Evolutionary conservation across 2,797 vertebrate species (phyloP).

Genomic region (Aphelocoma californica): DNA sequence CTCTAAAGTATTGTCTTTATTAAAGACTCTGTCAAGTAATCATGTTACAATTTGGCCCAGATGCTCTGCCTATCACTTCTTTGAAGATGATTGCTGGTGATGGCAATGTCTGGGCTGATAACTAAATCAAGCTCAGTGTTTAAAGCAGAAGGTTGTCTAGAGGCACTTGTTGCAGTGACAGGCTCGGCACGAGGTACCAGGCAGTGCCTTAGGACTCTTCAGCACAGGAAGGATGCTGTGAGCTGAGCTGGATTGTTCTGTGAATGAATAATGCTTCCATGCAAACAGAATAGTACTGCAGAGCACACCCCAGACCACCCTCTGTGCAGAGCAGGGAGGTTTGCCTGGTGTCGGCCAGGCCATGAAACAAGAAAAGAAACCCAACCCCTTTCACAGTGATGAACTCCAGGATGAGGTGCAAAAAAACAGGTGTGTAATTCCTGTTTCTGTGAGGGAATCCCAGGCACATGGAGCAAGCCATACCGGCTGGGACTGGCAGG

Average conservation of each 20-base stretch:
- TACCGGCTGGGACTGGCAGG: rapidly evolving
- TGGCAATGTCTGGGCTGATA: not conserved
- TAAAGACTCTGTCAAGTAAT: slow-evolving; percentile 8
- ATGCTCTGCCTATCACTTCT: slow-evolving; percentile 7
- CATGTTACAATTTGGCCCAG: not conserved
- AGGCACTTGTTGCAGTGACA: slow-evolving; percentile 18
- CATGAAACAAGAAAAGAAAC: too few species aligned
- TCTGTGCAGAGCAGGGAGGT: not conserved
- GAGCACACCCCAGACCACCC: rapidly evolving
- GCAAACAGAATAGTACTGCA: rapidly evolving
- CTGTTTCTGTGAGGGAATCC: not conserved
- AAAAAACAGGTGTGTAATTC: not conserved
- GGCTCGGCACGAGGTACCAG: not conserved
- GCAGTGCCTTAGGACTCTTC: not conserved
- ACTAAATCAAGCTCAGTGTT: not conserved
- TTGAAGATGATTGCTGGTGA: slow-evolving; percentile 22
- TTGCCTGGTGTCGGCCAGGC: not conserved
- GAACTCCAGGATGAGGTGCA: not conserved
- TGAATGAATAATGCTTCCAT: not conserved
- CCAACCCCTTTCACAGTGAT: not conserved
- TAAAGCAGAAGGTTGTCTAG: not conserved
- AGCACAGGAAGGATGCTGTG: not conserved
- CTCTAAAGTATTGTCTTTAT: slow-evolving; percentile 41
- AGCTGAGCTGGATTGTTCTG: not conserved
- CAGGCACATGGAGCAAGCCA: too few species aligned